A percentile compares a stretch with the other conserved stretches of the same genome.
These are phyloP conservation scores for Cryptotis parvus DNA, from an alignment of 2,113 vertebrate genomes.

Conservation along the genomic window DNA sequence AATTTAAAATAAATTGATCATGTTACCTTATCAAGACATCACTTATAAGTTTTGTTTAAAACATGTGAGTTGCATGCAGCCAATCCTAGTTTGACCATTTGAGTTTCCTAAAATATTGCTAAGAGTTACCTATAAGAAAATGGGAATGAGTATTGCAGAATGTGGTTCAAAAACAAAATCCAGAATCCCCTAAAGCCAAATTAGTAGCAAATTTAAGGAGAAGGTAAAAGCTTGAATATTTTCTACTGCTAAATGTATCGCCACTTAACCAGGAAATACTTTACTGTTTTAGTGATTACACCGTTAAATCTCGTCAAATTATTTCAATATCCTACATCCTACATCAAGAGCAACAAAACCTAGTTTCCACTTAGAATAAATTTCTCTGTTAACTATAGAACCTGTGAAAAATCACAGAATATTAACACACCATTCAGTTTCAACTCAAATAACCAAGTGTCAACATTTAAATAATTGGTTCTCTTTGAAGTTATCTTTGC, in stretches of 20 bases:
- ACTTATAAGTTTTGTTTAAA: neutral
- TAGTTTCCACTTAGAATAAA: neutral
- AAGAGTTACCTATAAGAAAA: too few relatives aligned
- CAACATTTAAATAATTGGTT: neutral
- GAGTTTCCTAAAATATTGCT: too few relatives aligned
- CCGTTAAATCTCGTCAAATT: neutral
- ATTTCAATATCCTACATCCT: neutral
- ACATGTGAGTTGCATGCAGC: neutral
- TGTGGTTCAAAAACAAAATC: too few relatives aligned
- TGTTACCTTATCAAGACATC: neutral
- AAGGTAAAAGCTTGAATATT: neutral
- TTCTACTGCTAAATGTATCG: neutral
- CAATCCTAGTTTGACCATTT: too few relatives aligned
- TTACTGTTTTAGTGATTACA: constrained; percentile 2
- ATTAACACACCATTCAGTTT: neutral
- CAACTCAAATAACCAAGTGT: neutral
- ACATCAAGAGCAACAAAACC: neutral
- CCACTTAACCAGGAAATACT: neutral
- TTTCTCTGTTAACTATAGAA: neutral
- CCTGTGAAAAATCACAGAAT: constrained; percentile 18
- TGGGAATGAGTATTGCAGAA: too few relatives aligned
- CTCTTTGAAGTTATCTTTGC: constrained; percentile 19
- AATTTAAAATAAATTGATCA: constrained; percentile 9
- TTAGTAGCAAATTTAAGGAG: too few relatives aligned
- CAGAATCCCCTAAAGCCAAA: too few relatives aligned